These are phyloP conservation scores for Glaucidium brasilianum DNA, from an alignment of 2,113 vertebrate species.

Conservation along the genomic window DNA sequence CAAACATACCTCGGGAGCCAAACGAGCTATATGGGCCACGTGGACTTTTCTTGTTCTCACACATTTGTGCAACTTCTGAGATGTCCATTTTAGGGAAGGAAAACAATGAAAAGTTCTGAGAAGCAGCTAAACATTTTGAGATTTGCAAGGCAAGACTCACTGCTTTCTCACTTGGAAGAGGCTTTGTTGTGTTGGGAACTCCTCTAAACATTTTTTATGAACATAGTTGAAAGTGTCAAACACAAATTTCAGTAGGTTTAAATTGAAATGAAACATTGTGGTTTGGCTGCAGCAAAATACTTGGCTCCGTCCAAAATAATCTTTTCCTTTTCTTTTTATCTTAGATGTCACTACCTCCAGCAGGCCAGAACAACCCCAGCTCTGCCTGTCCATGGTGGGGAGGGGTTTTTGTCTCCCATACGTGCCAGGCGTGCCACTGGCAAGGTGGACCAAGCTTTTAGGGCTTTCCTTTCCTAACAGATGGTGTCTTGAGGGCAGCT, in stretches of 20 bases:
- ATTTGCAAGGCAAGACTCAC: neutral
- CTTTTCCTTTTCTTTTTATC: neutral
- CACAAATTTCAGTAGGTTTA: neutral
- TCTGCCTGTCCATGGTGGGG: neutral
- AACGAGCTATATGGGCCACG: neutral
- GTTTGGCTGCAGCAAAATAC: neutral
- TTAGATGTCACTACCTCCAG: neutral
- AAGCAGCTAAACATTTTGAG: neutral
- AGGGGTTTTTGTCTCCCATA: neutral
- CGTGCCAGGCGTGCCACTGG: fast-evolving
- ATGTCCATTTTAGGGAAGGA: neutral
- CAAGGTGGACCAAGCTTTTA: neutral
- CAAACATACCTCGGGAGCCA: neutral
- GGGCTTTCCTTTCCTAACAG: neutral
- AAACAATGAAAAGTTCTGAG: neutral
- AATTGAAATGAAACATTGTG: neutral
- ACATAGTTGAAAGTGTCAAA: neutral
- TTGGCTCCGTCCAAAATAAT: neutral
- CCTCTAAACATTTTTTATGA: neutral
- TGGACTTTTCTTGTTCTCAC: neutral
- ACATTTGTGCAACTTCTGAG: neutral
- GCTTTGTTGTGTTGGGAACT: neutral
- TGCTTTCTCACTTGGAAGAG: neutral
- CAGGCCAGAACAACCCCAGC: neutral
- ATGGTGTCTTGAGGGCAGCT: neutral